Percentiles rank a stretch among this genome's conserved stretches.
Evolutionary conservation across 1,140 invertebrate species (phyloP).

Genomic region (Sminthurinus signatus): DNA sequence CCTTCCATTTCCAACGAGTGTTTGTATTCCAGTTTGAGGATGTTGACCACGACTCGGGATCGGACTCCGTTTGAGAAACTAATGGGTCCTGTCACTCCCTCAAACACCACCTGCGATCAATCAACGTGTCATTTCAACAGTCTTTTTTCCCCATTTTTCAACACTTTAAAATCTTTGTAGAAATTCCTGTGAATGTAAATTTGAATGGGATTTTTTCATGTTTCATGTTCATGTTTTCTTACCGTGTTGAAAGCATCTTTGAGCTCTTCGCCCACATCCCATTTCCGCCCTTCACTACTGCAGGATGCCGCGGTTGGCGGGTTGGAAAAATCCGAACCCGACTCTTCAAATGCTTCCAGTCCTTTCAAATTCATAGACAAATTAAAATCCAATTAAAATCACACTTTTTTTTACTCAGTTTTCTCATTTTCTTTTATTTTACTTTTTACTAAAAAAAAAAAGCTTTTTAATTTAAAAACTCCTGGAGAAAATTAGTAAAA

Average conservation of each 20-base stretch:
- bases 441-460: no score
- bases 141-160: background rate
- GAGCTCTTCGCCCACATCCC: slow-evolving; percentile 40
- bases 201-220: background rate
- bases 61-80: slow-evolving; percentile 34
- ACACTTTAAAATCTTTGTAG: background rate
- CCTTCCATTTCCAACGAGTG: slow-evolving; percentile 6
- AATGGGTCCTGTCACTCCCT: slow-evolving; percentile 38
- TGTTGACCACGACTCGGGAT: slow-evolving; percentile 28
- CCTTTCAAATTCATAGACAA: no score
- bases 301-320: slow-evolving; percentile 18
- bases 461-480: no score
- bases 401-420: no score
- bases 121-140: background rate
- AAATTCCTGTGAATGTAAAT: background rate
- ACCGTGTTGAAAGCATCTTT: slow-evolving; percentile 35
- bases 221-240: background rate
- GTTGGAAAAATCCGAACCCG: slow-evolving; percentile 31
- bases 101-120: slow-evolving; percentile 26
- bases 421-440: no score
- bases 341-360: slow-evolving; percentile 34
- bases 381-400: no score
- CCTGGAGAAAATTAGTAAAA: no score
- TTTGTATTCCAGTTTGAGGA: slow-evolving; percentile 33
- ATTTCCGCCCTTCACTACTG: slow-evolving; percentile 29